Evolutionary conservation across 2,888 invertebrate genomes (phyloP).

Genomic region (Campaea margaritaria): DNA sequence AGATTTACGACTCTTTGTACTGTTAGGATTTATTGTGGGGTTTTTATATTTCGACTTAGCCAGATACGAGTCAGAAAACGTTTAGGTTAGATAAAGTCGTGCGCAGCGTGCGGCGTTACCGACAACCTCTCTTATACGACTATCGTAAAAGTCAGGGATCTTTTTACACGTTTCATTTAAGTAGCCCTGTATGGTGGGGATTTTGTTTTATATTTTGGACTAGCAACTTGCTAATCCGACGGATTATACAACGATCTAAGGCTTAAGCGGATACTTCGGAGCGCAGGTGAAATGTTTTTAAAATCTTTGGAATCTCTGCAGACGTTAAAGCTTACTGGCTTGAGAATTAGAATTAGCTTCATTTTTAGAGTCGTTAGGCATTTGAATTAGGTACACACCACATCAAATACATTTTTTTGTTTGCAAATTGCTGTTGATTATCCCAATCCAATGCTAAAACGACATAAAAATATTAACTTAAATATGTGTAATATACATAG

Average conservation of each 20-base stretch:
- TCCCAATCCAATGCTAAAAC: too few species aligned
- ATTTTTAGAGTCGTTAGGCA: background rate
- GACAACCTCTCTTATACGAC: slow-evolving; percentile 41
- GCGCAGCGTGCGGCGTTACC: slow-evolving; percentile 34
- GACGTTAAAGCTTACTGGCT: slow-evolving; percentile 3
- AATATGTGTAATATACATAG: too few species aligned
- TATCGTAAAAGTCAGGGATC: slow-evolving; percentile 42
- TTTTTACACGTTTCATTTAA: slow-evolving; percentile 44
- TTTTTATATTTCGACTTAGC: slow-evolving; percentile 32
- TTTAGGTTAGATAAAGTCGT: slow-evolving; percentile 36
- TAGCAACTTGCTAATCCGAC: slow-evolving; percentile 37
- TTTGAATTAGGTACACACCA: too few species aligned
- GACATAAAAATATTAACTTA: too few species aligned
- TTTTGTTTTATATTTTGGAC: slow-evolving; percentile 40
- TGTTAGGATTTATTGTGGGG: slow-evolving; percentile 29
- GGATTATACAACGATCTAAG: slow-evolving; percentile 15
- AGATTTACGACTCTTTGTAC: slow-evolving; percentile 29
- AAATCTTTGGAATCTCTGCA: slow-evolving; percentile 1
- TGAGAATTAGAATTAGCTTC: too few species aligned
- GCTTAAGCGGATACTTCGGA: background rate
- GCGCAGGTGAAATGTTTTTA: slow-evolving; percentile 4
- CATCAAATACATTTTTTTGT: too few species aligned
- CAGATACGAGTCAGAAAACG: slow-evolving; percentile 33
- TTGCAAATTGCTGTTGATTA: too few species aligned
- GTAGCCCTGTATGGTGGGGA: slow-evolving; percentile 37